These are phyloP conservation scores for Apistogramma diplotaenia DNA, from an alignment of 2,113 vertebrate genomes.

Conservation along the genomic window DNA sequence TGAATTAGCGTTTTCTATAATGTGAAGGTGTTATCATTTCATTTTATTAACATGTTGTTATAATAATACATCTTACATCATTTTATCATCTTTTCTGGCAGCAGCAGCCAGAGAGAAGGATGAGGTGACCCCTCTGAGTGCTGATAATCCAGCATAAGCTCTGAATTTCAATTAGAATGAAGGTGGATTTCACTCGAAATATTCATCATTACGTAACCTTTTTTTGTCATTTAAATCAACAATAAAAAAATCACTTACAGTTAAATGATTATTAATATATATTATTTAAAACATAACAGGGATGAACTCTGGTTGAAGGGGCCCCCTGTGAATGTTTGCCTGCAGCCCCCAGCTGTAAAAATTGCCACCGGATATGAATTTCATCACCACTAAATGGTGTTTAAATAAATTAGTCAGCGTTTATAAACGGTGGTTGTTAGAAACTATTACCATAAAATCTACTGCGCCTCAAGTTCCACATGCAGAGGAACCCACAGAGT, in stretches of 20 bases:
- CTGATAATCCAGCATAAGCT: neutral
- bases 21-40: no score
- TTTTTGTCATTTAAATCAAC: neutral
- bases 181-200: neutral
- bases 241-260: neutral
- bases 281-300: neutral
- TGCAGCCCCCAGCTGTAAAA: neutral
- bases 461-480: neutral
- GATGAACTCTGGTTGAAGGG: neutral
- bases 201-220: neutral
- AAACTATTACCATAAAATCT: neutral
- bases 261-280: neutral
- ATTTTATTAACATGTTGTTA: no score
- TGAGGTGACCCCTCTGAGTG: neutral
- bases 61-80: no score
- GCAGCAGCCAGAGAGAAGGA: no score
- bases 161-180: neutral
- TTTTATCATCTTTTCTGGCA: no score
- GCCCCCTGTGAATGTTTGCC: neutral
- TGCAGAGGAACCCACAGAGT: neutral
- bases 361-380: neutral
- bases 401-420: no score
- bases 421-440: no score
- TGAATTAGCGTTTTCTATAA: no score
- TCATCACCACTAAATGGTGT: no score